Conservation (phyloP, 2,888 invertebrate genomes). For the Incurvaria masculella region DNA sequence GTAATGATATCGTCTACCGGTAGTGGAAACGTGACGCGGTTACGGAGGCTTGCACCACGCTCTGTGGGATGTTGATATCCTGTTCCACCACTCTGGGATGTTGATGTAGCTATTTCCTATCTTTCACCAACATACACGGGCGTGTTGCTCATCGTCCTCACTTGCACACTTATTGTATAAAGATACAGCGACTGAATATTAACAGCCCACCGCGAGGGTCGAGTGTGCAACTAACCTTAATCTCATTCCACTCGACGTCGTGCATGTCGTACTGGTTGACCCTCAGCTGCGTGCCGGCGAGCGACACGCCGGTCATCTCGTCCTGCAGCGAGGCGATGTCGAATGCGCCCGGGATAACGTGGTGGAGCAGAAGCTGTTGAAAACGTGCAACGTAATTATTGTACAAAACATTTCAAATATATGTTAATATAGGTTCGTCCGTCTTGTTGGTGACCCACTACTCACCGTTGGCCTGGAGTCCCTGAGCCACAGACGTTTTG, state of each 20-base stretch:
- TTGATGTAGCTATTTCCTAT: not conserved
- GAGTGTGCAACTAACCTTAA: too few species aligned
- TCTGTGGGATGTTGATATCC: slow-evolving; percentile 82
- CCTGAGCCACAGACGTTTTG: too few species aligned
- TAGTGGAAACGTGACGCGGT: slow-evolving; percentile 85
- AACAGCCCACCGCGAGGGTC: not conserved
- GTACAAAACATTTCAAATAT: too few species aligned
- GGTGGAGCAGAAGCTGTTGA: slow-evolving; percentile 81
- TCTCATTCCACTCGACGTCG: slow-evolving; percentile 85
- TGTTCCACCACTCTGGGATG: slow-evolving; percentile 63
- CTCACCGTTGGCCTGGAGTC: too few species aligned
- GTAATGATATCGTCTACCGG: slow-evolving; percentile 59
- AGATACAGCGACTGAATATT: not conserved
- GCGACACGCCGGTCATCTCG: slow-evolving; percentile 87
- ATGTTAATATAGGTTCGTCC: too few species aligned
- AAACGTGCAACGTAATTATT: too few species aligned
- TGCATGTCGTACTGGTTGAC: slow-evolving; percentile 88
- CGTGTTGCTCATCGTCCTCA: not conserved
- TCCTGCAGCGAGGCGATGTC: slow-evolving; percentile 75
- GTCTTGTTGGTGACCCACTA: too few species aligned
- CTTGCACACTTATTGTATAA: not conserved
- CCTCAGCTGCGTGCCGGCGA: slow-evolving; percentile 81
- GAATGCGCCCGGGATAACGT: slow-evolving; percentile 84
- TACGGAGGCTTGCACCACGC: slow-evolving; percentile 72
- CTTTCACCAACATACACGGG: not conserved